Percentiles rank a stretch among this genome's conserved stretches.
Evolutionary conservation across 37 sponge, comb jelly and placozoan genomes (phyloP).

Genomic region (Cliona cf. orientalis): DNA sequence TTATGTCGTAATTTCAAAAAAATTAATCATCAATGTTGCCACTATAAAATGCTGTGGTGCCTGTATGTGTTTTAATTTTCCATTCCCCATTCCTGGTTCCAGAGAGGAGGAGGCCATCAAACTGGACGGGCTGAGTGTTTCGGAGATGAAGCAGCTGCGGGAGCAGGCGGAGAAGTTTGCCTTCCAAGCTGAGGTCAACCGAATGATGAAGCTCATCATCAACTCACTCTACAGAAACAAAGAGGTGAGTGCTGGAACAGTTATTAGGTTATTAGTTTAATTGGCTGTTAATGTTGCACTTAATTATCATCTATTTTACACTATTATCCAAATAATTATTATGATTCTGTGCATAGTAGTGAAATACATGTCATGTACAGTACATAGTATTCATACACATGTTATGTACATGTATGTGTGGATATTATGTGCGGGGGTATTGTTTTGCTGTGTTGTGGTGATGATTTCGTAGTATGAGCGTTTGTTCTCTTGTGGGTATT

Average conservation of each 20-base stretch:
- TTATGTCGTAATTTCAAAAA: not conserved
- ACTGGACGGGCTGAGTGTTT: conserved; percentile 96
- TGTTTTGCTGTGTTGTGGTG: too few relatives aligned
- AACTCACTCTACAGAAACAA: conserved; percentile 99
- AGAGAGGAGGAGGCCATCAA: conserved; percentile 99
- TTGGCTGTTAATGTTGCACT: not conserved
- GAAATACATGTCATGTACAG: too few relatives aligned
- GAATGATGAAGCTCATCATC: conserved; percentile 99
- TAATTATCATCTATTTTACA: not conserved
- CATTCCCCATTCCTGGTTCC: too few relatives aligned
- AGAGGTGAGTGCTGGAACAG: conserved; percentile 65
- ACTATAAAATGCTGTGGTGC: too few relatives aligned
- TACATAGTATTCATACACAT: too few relatives aligned
- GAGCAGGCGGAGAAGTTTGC: conserved; percentile 91
- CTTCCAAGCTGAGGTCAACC: conserved; percentile 97
- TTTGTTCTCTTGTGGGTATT: not conserved
- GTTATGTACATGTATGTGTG: too few relatives aligned
- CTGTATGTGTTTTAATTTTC: too few relatives aligned
- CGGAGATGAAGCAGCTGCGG: conserved; percentile 94
- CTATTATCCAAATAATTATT: not conserved
- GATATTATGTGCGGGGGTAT: too few relatives aligned
- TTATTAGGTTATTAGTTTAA: too few relatives aligned
- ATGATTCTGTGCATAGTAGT: too few relatives aligned
- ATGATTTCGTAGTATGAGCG: too few relatives aligned
- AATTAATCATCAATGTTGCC: too few relatives aligned